Evolutionary conservation across 2,888 invertebrate genomes (phyloP), one percentile per base, ranked within the genome.

Genomic region (Pilophorus perplexus): DNA sequence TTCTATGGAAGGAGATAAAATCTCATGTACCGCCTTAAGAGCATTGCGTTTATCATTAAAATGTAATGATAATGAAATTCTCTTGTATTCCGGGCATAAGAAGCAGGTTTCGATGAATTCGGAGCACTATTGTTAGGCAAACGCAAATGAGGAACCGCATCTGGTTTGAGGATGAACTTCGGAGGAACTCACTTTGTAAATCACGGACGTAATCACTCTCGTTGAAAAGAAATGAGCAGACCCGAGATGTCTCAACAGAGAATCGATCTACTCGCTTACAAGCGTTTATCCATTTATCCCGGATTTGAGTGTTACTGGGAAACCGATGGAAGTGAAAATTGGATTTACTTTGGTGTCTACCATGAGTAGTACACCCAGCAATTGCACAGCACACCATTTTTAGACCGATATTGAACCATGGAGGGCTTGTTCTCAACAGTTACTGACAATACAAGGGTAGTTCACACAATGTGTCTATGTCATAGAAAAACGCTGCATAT

Each of bases 41-140:
- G 2, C 42, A 42, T 42, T 42, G 14, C 42, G 42, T 42, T 42
- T 42, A n/a, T n/a, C n/a, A n/a, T n/a, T n/a, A n/a, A n/a, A n/a
- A n/a, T n/a, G n/a, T n/a, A n/a, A n/a, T n/a, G n/a, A n/a, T n/a
- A n/a, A n/a, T n/a, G n/a, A n/a, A n/a, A n/a, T 2, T 42, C 14
- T 42, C 14, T 2, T 12, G 3, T 2, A 42, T 3, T 42, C 14
- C 14, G 2, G 3, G 42, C 40, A 16, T n/a, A 18, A 42, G 42
- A 42, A 42, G 14, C 42, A 4, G 42, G 14, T 42, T 42, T 42
- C 20, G 42, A 42, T 42, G 42, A 42, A 42, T 42, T 42, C 20
- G 42, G 14, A 42, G 42, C 42, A 42, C 14, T 42, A n/a, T 42
- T 42, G 20, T 44, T 44, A 2, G 44, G 44, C 23, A 44, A 20